Evolutionary conservation across 2,888 invertebrate genomes (phyloP), one percentile per base, ranked within the genome.

Genomic region (Phalangium opilio): DNA sequence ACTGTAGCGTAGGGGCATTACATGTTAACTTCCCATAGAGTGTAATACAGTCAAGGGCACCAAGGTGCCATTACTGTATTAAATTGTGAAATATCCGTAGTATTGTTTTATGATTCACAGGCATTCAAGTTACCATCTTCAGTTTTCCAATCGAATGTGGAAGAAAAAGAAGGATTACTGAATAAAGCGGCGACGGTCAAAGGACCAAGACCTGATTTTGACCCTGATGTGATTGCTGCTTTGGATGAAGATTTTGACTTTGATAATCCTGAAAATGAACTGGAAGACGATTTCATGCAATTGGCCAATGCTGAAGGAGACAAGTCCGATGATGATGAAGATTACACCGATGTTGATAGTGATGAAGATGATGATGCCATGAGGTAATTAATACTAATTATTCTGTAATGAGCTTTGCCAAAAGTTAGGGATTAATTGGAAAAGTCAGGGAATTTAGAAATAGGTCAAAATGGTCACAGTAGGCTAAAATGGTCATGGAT

Each of bases 201-300:
- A 63, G 78, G 66, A 8, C 67, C 67, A 8, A 60, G 61, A 49
- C 60, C 63, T 15, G 65, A 90, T 63, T 70, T 87, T 67, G 95
- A 95, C 64, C 87, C 91, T 0, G 95, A 95, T 60, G 73, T 95
- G 32, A 79, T 90, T 1, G 91, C 87, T 4, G 90, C 87, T 0
- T 71, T 95, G 66, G 93, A 93, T 62, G 89, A 89, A 52, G 91
- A 91, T 66, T 91, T 86, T 64, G 78, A 90, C 47, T 86, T 73
- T 61, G 77, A 80, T 1, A 76, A 87, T 64, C 83, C 84, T 0
- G 76, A 82, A 0, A 87, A 89, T 67, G 66, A 78, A 55, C 67
- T 96, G 3, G 93, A 93, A 56, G 95, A 96, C 65, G 82, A 96
- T 69, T 95, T 96, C 63, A 77, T 95, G 41, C 71, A 78, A 58